Evolutionary conservation across 2,888 invertebrate genomes (phyloP).

Genomic region (Aleiodes leptofemur): DNA sequence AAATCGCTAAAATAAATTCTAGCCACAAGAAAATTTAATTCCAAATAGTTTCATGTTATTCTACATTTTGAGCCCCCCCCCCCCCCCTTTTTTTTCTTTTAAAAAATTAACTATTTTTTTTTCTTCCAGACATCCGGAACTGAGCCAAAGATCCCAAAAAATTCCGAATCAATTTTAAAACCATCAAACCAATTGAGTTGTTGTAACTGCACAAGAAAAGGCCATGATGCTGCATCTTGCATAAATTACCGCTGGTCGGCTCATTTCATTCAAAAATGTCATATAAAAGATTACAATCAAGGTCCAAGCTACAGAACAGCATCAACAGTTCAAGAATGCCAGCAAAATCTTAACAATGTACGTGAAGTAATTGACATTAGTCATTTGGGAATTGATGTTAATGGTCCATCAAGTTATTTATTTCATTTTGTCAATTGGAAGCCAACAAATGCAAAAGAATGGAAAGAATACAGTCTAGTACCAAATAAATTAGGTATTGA

Average conservation of each 20-base stretch:
- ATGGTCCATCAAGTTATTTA: not conserved
- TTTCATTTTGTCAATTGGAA: not conserved
- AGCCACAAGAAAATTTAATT: too few species aligned
- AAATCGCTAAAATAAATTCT: too few species aligned
- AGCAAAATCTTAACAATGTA: not conserved
- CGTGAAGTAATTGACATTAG: not conserved
- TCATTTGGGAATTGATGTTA: not conserved
- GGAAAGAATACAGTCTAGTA: not conserved
- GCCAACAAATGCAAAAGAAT: not conserved
- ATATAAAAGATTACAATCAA: constrained; percentile 62
- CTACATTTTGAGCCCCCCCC: too few species aligned
- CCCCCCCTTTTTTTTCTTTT: too few species aligned
- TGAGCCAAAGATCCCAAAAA: constrained; percentile 63
- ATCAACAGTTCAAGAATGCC: not conserved
- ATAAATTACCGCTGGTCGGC: constrained; percentile 66
- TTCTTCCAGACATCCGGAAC: constrained; percentile 65
- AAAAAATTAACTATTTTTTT: too few species aligned
- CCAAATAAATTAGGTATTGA: not conserved
- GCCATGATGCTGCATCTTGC: constrained; percentile 72
- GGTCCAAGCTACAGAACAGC: constrained; percentile 52
- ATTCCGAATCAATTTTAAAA: constrained; percentile 65
- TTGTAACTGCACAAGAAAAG: constrained; percentile 74
- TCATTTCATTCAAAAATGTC: constrained; percentile 66
- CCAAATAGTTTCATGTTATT: too few species aligned
- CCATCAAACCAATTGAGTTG: constrained; percentile 70